These are phyloP conservation scores for Acronicta aceris DNA, from an alignment of 2,888 invertebrate species.

Conservation along the genomic window DNA sequence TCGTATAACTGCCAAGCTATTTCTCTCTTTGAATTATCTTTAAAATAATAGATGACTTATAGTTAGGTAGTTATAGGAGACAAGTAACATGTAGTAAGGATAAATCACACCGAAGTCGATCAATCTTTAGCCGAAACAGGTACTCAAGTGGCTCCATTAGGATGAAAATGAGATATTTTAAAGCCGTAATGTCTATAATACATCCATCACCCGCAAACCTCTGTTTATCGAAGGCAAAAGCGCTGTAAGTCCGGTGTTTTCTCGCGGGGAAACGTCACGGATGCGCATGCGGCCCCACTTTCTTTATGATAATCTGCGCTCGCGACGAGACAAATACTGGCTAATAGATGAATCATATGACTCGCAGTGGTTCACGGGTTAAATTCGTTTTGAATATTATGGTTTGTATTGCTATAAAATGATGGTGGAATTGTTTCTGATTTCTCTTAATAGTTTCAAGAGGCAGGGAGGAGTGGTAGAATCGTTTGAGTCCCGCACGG, in stretches of 20 bases:
- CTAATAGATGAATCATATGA: slow-evolving; percentile 18
- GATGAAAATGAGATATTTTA: no score
- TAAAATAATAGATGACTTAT: no score
- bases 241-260: slow-evolving; percentile 52
- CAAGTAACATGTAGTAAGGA: no score
- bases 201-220: slow-evolving; percentile 4
- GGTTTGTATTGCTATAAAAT: slow-evolving; percentile 15
- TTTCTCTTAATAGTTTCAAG: slow-evolving; percentile 18
- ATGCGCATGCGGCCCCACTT: slow-evolving; percentile 68
- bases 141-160: no score
- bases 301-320: slow-evolving; percentile 75
- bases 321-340: slow-evolving; percentile 29
- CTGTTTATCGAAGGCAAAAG: slow-evolving; percentile 58
- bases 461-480: not conserved
- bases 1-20: no score
- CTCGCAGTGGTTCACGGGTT: slow-evolving; percentile 38
- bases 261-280: slow-evolving; percentile 47
- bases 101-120: no score
- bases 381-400: slow-evolving; percentile 11
- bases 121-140: no score
- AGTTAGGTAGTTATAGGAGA: no score
- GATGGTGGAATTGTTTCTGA: not conserved
- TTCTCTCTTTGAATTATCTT: no score
- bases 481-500: no score
- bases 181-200: no score